phyloP scores from a whole-genome alignment of 2,113 vertebrate genomes.

The Laticauda colubrina region DNA sequence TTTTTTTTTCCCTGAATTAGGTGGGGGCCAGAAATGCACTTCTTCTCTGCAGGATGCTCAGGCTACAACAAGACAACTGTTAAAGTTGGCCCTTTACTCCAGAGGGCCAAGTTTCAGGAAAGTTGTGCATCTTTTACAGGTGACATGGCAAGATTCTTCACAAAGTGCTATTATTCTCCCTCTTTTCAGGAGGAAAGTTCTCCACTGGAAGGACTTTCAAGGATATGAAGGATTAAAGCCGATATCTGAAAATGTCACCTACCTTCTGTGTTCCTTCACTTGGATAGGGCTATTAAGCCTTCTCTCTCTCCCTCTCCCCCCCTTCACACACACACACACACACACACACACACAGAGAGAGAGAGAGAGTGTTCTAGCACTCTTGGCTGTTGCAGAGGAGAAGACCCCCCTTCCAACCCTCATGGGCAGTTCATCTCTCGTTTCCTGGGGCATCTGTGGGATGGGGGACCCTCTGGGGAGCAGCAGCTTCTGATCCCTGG shows the following conservation, averaged over 20 bases:
- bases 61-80: constrained; percentile 13
- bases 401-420: not conserved
- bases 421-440: not conserved
- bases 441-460: not conserved
- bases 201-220: not conserved
- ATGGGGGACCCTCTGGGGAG: not conserved
- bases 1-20: constrained; percentile 25
- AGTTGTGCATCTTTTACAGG: not conserved
- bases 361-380: too few species aligned
- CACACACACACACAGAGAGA: too few species aligned
- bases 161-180: not conserved
- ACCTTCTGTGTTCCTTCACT: not conserved
- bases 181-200: not conserved
- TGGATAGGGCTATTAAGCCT: not conserved
- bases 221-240: not conserved
- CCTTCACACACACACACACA: too few species aligned
- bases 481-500: not conserved
- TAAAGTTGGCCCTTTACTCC: not conserved
- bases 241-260: not conserved
- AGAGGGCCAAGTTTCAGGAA: not conserved
- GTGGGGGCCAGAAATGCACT: constrained; percentile 17
- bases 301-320: not conserved
- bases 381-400: not conserved
- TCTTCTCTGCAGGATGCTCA: constrained; percentile 35
- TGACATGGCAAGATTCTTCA: not conserved